These are phyloP conservation scores for Bedellia somnulentella DNA, from an alignment of 2,888 invertebrate genomes.

Conservation along the genomic window DNA sequence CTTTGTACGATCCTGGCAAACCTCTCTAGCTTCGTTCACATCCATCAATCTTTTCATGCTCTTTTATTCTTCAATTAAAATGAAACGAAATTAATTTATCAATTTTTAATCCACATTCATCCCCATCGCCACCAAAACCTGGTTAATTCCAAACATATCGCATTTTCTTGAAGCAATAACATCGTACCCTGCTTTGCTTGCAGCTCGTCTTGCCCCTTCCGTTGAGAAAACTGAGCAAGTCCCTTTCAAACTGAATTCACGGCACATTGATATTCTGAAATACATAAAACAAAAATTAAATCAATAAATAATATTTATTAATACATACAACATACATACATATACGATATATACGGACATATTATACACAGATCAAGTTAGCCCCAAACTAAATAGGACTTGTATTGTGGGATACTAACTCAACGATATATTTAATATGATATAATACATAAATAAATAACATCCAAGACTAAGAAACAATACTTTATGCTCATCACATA, in stretches of 20 bases:
- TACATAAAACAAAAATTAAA: neutral
- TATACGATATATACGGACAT: neutral
- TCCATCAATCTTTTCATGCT: too few relatives aligned
- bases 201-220: slow-evolving; percentile 8
- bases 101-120: neutral
- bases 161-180: neutral
- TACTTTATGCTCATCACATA: too few relatives aligned
- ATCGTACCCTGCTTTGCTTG: slow-evolving; percentile 7
- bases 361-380: neutral
- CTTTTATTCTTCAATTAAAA: too few relatives aligned
- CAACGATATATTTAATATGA: too few relatives aligned
- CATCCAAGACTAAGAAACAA: too few relatives aligned
- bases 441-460: too few relatives aligned
- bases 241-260: slow-evolving; percentile 6
- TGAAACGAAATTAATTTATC: too few relatives aligned
- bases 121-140: slow-evolving; percentile 8
- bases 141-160: slow-evolving; percentile 1
- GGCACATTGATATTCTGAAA: slow-evolving; percentile 9
- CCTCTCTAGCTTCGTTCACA: too few relatives aligned
- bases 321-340: too few relatives aligned
- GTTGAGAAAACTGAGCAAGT: slow-evolving; percentile 11
- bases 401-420: too few relatives aligned
- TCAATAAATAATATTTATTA: neutral
- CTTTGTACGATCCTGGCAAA: too few relatives aligned
- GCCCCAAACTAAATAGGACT: too few relatives aligned